These are phyloP conservation scores for Phalacrocorax carbo DNA, from an alignment of 2,113 vertebrate species.

Conservation along the genomic window DNA sequence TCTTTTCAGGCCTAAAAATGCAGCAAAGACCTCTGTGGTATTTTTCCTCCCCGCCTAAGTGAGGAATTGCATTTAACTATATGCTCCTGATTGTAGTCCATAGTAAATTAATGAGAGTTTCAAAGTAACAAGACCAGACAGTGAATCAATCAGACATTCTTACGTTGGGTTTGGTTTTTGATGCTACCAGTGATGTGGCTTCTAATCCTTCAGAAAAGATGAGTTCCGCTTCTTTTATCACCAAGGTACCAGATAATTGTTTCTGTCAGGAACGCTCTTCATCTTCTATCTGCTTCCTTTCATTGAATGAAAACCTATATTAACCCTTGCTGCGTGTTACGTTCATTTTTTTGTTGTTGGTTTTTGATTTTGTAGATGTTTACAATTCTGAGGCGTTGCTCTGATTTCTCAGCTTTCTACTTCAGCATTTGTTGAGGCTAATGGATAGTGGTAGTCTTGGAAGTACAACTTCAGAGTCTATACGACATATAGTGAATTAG, in stretches of 20 bases:
- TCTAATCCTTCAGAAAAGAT: not conserved
- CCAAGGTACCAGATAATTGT: not conserved
- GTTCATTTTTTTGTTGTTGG: not conserved
- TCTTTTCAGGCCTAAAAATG: not conserved
- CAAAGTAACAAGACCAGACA: not conserved
- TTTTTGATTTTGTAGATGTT: not conserved
- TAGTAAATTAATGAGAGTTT: not conserved
- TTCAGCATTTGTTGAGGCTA: not conserved
- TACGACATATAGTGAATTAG: not conserved
- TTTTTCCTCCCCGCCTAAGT: fast-evolving
- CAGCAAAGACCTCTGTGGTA: not conserved
- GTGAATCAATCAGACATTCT: not conserved
- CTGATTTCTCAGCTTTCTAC: not conserved
- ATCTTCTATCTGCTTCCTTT: not conserved
- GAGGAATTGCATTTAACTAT: not conserved
- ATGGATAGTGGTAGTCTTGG: not conserved
- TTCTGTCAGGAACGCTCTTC: not conserved
- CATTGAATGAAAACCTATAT: not conserved
- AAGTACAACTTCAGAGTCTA: not conserved
- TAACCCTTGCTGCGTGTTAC: not conserved
- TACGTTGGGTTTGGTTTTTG: not conserved
- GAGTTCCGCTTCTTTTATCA: not conserved
- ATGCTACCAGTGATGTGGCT: not conserved
- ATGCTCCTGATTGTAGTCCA: not conserved
- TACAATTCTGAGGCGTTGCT: not conserved